Conservation (phyloP, 2,888 invertebrate species). For the Brenthis hecate region DNA sequence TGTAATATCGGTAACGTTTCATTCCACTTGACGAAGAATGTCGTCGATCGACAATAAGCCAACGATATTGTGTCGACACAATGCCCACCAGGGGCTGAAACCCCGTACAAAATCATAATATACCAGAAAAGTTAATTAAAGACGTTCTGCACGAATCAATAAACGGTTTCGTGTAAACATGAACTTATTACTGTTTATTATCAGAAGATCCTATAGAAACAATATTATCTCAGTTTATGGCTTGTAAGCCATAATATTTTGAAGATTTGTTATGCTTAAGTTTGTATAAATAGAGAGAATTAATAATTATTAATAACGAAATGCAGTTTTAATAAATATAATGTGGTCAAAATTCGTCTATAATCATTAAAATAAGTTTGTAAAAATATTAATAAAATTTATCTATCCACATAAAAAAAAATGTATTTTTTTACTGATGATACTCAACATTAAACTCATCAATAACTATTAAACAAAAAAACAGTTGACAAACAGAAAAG, state of each 20-base stretch:
- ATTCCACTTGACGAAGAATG: slow-evolving; percentile 55
- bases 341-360: too few species aligned
- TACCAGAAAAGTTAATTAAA: slow-evolving; percentile 71
- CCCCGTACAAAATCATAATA: slow-evolving; percentile 67
- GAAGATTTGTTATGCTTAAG: too few species aligned
- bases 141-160: slow-evolving; percentile 54
- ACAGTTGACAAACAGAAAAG: too few species aligned
- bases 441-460: too few species aligned
- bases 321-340: too few species aligned
- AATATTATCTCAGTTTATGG: slow-evolving; percentile 5
- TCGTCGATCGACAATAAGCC: slow-evolving; percentile 60
- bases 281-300: too few species aligned
- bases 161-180: slow-evolving; percentile 11
- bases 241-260: background rate
- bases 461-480: too few species aligned
- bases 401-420: too few species aligned
- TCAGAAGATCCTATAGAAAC: background rate
- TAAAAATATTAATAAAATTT: too few species aligned
- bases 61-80: slow-evolving; percentile 72
- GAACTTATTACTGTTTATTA: slow-evolving; percentile 5
- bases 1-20: slow-evolving; percentile 29
- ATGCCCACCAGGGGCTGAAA: slow-evolving; percentile 64
- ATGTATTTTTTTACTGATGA: too few species aligned
- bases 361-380: too few species aligned
- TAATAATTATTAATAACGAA: too few species aligned